phyloP scores from a whole-genome alignment of 1,140 invertebrate genomes.

The Goniozus legneri region DNA sequence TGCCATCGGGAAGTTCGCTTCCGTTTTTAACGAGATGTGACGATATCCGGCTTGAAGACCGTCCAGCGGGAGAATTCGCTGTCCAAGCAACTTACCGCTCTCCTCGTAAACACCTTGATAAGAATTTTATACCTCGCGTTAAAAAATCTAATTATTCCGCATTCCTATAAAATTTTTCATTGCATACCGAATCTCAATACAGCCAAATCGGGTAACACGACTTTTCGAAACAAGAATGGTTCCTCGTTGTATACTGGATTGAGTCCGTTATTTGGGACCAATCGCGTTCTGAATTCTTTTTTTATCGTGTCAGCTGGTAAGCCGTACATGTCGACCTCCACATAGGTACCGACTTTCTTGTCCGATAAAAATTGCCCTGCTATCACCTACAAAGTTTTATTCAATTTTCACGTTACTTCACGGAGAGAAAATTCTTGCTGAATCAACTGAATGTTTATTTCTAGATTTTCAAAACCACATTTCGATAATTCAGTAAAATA shows the following conservation, averaged over 20 bases:
- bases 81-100: slow-evolving; percentile 94
- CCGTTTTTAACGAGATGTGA: slow-evolving; percentile 95
- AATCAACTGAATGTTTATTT: no score
- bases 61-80: slow-evolving; percentile 95
- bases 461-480: no score
- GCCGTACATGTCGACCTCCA: slow-evolving; percentile 84
- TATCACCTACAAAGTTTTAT: slow-evolving; percentile 34
- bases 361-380: slow-evolving; percentile 50
- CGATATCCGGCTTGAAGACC: slow-evolving; percentile 96
- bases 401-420: no score
- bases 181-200: slow-evolving; percentile 84
- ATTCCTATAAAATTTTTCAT: no score
- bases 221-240: slow-evolving; percentile 81
- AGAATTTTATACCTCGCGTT: slow-evolving; percentile 7
- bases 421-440: no score
- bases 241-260: slow-evolving; percentile 85
- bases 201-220: slow-evolving; percentile 94
- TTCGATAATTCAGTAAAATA: no score
- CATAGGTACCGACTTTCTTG: slow-evolving; percentile 64
- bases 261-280: slow-evolving; percentile 76
- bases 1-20: slow-evolving; percentile 98
- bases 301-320: slow-evolving; percentile 79
- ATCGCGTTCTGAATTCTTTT: slow-evolving; percentile 77
- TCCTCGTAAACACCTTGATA: slow-evolving; percentile 86
- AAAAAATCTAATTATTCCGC: no score